phyloP scores from a whole-genome alignment of 2,797 vertebrate genomes.

The Coilia nasus region DNA sequence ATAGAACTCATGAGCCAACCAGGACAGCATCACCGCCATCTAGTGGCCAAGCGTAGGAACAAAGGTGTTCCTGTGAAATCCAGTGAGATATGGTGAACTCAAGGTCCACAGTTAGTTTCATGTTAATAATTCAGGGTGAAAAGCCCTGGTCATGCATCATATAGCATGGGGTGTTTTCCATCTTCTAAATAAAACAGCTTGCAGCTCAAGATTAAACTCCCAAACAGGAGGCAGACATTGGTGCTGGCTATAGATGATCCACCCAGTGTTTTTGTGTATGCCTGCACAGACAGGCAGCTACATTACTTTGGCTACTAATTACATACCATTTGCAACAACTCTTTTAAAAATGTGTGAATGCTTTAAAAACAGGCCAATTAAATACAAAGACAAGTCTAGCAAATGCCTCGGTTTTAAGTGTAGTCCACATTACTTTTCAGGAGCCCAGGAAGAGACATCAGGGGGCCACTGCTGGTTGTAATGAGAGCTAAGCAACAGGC shows the following conservation, averaged over 20 bases:
- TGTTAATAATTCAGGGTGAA: not conserved
- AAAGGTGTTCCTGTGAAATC: conserved; percentile 54
- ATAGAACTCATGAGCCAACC: conserved; percentile 29
- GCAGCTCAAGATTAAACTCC: not conserved
- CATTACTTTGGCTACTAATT: not conserved
- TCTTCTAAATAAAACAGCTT: not conserved
- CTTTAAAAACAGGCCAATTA: not conserved
- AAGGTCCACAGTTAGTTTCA: not conserved
- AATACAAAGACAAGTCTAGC: not conserved
- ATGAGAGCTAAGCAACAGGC: conserved; percentile 52
- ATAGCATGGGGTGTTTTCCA: not conserved
- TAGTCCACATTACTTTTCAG: not conserved
- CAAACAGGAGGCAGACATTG: not conserved
- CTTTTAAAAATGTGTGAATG: not conserved
- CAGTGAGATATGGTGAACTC: not conserved
- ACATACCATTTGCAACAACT: not conserved
- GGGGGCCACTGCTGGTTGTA: not conserved
- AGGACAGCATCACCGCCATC: conserved; percentile 56
- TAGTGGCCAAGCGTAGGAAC: conserved; percentile 57
- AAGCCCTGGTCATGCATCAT: not conserved
- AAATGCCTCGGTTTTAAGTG: not conserved
- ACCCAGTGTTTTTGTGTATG: conserved; percentile 26
- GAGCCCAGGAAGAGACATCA: not conserved
- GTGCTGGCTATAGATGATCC: not conserved
- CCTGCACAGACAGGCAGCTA: not conserved